These are phyloP conservation scores for Coccyzus lansbergi DNA, from an alignment of 2,797 vertebrate genomes.

Conservation along the genomic window DNA sequence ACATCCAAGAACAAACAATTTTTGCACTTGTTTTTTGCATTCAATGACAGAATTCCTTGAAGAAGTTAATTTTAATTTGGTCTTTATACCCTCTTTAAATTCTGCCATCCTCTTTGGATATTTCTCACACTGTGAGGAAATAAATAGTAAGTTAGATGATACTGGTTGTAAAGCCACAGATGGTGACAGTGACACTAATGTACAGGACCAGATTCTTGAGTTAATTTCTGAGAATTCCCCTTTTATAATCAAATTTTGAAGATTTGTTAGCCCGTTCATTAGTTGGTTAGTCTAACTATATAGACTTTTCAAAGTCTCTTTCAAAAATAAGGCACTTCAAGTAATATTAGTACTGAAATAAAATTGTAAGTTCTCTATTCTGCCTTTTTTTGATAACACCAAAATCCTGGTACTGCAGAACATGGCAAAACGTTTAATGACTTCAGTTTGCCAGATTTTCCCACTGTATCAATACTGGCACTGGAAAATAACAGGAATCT, in stretches of 20 bases:
- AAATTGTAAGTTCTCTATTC: background rate
- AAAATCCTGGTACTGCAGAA: background rate
- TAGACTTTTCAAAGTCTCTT: conserved; percentile 1
- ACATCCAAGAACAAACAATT: background rate
- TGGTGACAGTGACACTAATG: background rate
- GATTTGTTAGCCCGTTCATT: background rate
- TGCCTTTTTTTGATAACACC: background rate
- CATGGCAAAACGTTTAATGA: background rate
- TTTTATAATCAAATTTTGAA: background rate
- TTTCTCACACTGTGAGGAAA: background rate
- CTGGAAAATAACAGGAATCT: background rate
- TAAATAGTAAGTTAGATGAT: background rate
- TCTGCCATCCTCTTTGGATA: background rate
- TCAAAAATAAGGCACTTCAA: conserved; percentile 40
- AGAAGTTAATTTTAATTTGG: background rate
- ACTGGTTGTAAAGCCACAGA: background rate
- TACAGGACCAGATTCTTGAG: background rate
- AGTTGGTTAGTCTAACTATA: background rate
- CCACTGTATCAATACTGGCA: background rate
- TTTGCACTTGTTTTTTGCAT: background rate
- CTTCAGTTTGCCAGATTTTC: background rate
- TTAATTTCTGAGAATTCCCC: background rate
- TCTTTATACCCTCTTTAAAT: background rate
- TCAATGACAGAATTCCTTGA: background rate
- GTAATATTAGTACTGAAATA: conserved; percentile 28